A percentile compares a stretch with the other conserved stretches of the same genome.
Evolutionary conservation across 2,888 invertebrate genomes (phyloP).

Genomic region (Drosophila monieri): DNA sequence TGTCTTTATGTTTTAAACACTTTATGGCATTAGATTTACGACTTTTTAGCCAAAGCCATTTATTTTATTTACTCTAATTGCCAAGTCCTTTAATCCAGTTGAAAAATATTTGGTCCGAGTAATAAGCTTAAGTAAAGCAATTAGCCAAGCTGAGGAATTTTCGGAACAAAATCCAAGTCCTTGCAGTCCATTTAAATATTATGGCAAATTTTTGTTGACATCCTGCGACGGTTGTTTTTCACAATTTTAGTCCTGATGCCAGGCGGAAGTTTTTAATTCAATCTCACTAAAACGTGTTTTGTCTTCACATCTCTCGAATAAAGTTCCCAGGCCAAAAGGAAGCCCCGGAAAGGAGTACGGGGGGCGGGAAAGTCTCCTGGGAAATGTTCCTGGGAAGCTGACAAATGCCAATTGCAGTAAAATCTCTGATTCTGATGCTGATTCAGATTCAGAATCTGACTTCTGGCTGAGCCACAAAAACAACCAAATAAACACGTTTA

Average conservation of each 20-base stretch:
- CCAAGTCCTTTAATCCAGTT: neutral
- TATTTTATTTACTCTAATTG: neutral
- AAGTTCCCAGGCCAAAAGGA: constrained; percentile 12
- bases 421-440: neutral
- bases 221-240: constrained; percentile 16
- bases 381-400: constrained; percentile 12
- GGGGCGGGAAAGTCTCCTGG: neutral
- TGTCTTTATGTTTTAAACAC: neutral
- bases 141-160: constrained; percentile 11
- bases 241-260: constrained; percentile 11
- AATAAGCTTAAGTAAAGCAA: constrained; percentile 22
- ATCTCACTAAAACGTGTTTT: constrained; percentile 40
- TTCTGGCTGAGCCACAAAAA: constrained; percentile 7
- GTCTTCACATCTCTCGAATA: constrained; percentile 25
- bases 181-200: neutral
- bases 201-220: constrained; percentile 14
- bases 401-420: constrained; percentile 37
- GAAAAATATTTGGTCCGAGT: neutral
- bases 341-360: neutral
- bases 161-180: neutral
- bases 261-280: constrained; percentile 56
- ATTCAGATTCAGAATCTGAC: neutral
- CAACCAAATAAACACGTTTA: constrained; percentile 21
- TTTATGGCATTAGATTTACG: constrained; percentile 3
- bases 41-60: constrained; percentile 2